These are phyloP conservation scores for Macrosiphum euphorbiae DNA, from an alignment of 2,888 invertebrate genomes.

Conservation along the genomic window DNA sequence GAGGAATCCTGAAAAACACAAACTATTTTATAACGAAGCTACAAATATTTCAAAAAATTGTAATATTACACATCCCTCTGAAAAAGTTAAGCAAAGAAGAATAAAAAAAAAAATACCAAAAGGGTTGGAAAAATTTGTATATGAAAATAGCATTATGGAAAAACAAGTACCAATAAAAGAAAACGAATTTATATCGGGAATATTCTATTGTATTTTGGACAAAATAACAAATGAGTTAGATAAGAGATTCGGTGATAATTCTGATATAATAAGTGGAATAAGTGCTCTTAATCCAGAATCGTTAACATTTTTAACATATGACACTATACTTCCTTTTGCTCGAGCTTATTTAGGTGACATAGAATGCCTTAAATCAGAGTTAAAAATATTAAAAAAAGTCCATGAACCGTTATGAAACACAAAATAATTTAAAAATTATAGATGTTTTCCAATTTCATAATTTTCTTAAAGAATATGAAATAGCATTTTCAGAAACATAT, in stretches of 20 bases:
- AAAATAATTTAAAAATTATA: constrained; percentile 36
- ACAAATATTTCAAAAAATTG: no score
- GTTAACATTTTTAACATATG: background rate
- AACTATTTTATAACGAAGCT: no score
- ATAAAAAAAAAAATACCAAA: background rate
- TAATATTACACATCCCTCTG: no score
- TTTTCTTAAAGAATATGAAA: constrained; percentile 11
- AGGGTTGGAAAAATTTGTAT: background rate
- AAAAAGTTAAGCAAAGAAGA: background rate
- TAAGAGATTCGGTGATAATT: background rate
- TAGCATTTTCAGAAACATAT: constrained; percentile 14
- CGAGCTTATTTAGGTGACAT: background rate
- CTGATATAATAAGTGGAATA: background rate
- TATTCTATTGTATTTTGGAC: background rate
- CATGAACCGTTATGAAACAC: constrained; percentile 18
- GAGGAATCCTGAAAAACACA: background rate
- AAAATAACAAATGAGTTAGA: background rate
- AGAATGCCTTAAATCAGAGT: constrained; percentile 11
- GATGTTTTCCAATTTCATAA: no score
- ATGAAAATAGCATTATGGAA: background rate
- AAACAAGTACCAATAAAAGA: background rate
- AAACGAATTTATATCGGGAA: background rate
- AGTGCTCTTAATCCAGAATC: background rate
- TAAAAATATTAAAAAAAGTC: background rate
- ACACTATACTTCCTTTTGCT: background rate